Base-by-base conservation (phyloP, 2,113 vertebrate species). In the Acanthisitta chloris region DNA sequence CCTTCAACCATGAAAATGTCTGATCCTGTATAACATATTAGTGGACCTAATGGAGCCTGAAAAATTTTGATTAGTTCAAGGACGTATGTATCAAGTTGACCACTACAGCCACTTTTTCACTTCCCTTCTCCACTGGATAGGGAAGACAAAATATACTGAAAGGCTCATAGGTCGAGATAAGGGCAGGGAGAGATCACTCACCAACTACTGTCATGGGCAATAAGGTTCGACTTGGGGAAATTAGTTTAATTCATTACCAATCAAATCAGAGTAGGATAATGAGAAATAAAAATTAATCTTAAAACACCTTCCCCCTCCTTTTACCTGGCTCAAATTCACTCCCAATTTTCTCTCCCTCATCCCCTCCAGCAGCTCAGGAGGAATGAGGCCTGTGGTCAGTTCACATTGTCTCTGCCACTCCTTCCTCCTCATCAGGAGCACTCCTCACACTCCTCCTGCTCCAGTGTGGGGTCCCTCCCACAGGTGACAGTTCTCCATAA, bases 381-480 rank as follows among this genome's bases (percentile, higher is more conserved):
- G 25, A 31, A 14, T 1, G 17, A 26, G 31, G 33, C 51, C 36
- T 73, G 23, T 20, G 51, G 23, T 40, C 54, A n/a, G 38, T 23
- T 26, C 21, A 58, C 12, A 2, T 69, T 67, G 17, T 18, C 11
- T 59, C 38, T 51, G 45, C 38, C 28, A 7, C 12, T 23, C 14
- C 38, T 21, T 78, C 6, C 3, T 4, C 17, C 6, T 36, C 45
- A 12, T 11, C 5, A 7, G 10, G 2, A 28, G 17, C 4, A 20
- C 9, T 21, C 34, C 16, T 57, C 31, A 51, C 20, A 15, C 21
- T 43, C 21, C 9, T 67, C 17, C 14, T 23, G 8, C 26, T 36
- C 52, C 33, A 77, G 23, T 0, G 0, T 33, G 38, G 14, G 38
- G 9, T 45, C 18, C 23, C 12, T 59, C 23, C 45, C 19, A 4